Evolutionary conservation across 2,113 vertebrate genomes (phyloP), one percentile per base, ranked within the genome.

Genomic region (Bujurquina vittata): DNA sequence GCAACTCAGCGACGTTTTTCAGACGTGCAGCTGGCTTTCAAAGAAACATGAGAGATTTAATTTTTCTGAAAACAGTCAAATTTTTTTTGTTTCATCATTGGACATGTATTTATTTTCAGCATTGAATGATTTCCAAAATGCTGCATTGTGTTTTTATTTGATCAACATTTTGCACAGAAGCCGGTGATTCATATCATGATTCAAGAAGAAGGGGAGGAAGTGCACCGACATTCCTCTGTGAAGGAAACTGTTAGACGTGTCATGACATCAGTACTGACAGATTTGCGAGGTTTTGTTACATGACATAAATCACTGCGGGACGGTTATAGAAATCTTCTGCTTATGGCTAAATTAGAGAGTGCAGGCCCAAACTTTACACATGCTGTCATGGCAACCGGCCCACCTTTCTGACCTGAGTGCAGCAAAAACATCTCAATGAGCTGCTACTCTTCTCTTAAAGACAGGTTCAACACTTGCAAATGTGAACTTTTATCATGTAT

Each of bases 161-260:
- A 31, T 29, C 23, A 52, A 26, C 52, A 20, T 72, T 54, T 54
- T 54, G 52, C 46, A 72, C 17, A 2, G 17, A 69, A 18, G 26
- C 46, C 0, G 84, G 49, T 87, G 87, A 93, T 87, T 90, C 84
- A 89, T 84, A 77, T 80, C 60, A 57, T 80, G 84, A 92, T 80
- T 86, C 77, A 81, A 84, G 85, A 37, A 80, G 78, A 77, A 77
- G 86, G 69, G 76, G 75, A 85, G 91, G 91, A 91, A 91, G 76
- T 59, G 49, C 43, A 3, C 85, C 14, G 23, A 91, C 86, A 93
- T 93, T 91, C 91, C 90, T 83, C 1, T 58, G 81, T 14, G 54
- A 78, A 92, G 90, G 90, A 93, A 93, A 92, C 89, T 81, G 93
- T 91, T 83, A 83, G 88, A 94, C 94, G 90, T 92, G 94, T 93